Conservation (phyloP, 2,113 vertebrate genomes). For the Menura novaehollandiae region DNA sequence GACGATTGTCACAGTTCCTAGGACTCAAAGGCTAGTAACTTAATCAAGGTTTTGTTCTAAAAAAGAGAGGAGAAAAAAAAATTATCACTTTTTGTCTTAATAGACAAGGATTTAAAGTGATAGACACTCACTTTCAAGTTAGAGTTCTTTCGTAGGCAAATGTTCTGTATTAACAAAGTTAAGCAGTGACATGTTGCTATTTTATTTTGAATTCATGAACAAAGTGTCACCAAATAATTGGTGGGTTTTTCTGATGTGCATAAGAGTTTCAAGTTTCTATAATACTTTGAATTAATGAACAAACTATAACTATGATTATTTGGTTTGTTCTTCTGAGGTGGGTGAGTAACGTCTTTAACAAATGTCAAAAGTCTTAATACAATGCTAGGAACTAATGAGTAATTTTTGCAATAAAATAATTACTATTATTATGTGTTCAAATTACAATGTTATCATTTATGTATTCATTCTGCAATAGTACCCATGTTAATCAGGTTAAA, state of each 20-base stretch:
- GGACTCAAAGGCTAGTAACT: not conserved
- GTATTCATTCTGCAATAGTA: not conserved
- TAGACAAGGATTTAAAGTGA: not conserved
- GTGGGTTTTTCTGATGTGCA: not conserved
- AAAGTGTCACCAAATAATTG: not conserved
- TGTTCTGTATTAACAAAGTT: not conserved
- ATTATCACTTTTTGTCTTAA: not conserved
- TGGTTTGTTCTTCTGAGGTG: not conserved
- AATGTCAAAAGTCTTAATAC: not conserved
- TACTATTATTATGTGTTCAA: not conserved
- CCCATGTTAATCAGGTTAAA: not conserved
- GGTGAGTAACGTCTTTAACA: not conserved
- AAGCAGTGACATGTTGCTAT: not conserved
- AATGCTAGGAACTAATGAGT: not conserved
- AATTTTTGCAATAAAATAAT: not conserved
- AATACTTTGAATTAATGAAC: not conserved
- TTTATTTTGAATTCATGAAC: not conserved
- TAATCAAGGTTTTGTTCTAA: not conserved
- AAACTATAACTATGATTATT: not conserved
- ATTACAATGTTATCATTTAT: not conserved
- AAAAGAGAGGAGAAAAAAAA: not conserved
- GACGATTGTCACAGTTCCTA: not conserved
- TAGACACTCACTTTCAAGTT: not conserved
- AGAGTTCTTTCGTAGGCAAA: not conserved
- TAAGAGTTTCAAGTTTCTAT: not conserved